These are phyloP conservation scores for Neogale vison DNA, from an alignment of 2,113 vertebrate species.

Conservation along the genomic window DNA sequence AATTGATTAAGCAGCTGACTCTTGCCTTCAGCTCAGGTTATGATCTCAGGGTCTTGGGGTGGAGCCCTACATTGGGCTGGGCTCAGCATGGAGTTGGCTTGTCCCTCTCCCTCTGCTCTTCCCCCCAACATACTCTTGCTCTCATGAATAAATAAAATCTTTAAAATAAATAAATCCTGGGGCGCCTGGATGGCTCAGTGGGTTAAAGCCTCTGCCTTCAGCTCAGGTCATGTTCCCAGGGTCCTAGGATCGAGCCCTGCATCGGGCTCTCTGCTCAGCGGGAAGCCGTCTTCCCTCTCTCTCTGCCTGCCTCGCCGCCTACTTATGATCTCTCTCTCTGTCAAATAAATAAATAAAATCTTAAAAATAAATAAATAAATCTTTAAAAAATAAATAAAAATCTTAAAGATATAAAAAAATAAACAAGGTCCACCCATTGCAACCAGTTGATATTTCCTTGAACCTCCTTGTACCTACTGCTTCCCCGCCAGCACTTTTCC, in stretches of 20 bases:
- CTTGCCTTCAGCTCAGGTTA: neutral
- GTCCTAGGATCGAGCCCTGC: neutral
- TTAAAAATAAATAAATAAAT: neutral
- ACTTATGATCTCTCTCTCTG: no score
- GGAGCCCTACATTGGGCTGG: neutral
- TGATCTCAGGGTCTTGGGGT: neutral
- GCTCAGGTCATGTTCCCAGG: neutral
- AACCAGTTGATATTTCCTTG: neutral
- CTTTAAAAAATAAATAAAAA: no score
- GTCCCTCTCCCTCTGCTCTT: neutral
- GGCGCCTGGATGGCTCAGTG: no score
- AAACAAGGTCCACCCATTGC: neutral
- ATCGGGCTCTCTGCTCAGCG: rapidly evolving
- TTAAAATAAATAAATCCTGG: no score
- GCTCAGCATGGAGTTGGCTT: neutral
- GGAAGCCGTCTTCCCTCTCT: neutral
- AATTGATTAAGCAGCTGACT: neutral
- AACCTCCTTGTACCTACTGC: neutral
- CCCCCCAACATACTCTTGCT: no score
- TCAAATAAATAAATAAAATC: neutral
- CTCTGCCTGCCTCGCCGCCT: neutral
- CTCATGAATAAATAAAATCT: no score
- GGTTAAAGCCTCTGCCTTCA: no score
- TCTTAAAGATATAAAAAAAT: no score
- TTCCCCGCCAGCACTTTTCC: neutral